Evolutionary conservation across 2,888 invertebrate species (phyloP), one percentile per base, ranked within the genome.

Genomic region (Agapostemon virescens): DNA sequence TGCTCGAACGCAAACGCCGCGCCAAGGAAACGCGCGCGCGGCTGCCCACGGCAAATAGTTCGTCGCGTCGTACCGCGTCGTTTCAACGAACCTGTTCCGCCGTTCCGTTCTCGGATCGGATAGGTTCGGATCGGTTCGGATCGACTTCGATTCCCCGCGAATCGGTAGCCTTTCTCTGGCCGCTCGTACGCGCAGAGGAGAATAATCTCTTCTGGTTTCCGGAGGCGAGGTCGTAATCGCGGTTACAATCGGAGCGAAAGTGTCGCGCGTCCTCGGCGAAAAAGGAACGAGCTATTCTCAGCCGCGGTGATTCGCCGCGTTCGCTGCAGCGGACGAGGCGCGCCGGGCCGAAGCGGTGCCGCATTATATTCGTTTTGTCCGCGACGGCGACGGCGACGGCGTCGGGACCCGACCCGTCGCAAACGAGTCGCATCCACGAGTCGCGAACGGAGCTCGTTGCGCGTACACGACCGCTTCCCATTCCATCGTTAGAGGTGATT

Each of bases 131-230:
- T 58, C 17, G 49, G 83, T n/a, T 45, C 74, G 83, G 84, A 86
- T 85, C 82, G 86, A 86, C n/a, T 85, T 83, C 85, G 85, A 85
- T 85, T 84, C 85, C 84, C 72, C 69, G 75, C 83, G 86, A 86
- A 77, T 84, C 79, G 78, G 77, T 71, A 67, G 81, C 81, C 82
- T 67, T 58, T 74, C 52, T 68, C 67, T 61, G 30, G 11, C n/a
- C 70, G 75, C 58, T 76, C n/a, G 38, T 20, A 9, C n/a, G n/a
- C 49, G 52, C 1, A 2, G 45, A 17, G 26, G 26, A 23, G 55
- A 33, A 61, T 61, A 33, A 33, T 61, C 58, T 61, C 30, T 30
- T 30, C 30, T 7, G 20, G 30, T 30, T 30, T 17, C 30, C 79
- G 49, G 55, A 68, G 69, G 73, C 66, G 68, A 11, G 69, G 38